Evolutionary conservation across 1,140 invertebrate genomes (phyloP).

Genomic region (Dendroctonus ponderosae): DNA sequence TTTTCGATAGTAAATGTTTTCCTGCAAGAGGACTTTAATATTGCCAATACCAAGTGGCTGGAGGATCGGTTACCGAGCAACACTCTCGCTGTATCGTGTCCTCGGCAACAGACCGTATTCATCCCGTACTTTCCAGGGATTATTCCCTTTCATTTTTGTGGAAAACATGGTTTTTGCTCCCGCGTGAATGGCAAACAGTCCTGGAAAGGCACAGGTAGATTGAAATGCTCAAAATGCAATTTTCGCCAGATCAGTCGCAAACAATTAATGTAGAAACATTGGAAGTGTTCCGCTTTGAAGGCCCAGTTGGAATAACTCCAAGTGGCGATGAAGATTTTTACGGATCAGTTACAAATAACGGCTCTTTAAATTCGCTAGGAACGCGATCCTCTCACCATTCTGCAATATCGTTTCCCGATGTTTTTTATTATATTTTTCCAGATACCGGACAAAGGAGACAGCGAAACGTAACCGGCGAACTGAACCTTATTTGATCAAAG

Average conservation of each 20-base stretch:
- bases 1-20: constrained; percentile 29
- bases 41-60: constrained; percentile 40
- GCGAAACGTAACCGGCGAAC: constrained; percentile 32
- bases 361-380: no score
- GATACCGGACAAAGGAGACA: constrained; percentile 29
- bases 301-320: no score
- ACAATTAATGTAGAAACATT: no score
- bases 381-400: no score
- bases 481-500: constrained; percentile 41
- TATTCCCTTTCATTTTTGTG: constrained; percentile 7
- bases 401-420: neutral
- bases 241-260: no score
- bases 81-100: constrained; percentile 47
- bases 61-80: constrained; percentile 47
- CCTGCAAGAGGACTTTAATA: constrained; percentile 45
- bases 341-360: no score
- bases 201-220: no score
- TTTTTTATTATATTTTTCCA: constrained; percentile 29
- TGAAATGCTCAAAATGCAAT: no score
- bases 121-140: constrained; percentile 6
- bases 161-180: neutral
- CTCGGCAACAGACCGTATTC: constrained; percentile 42
- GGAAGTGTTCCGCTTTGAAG: no score
- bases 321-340: no score
- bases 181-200: no score